These are phyloP conservation scores for Dryas iulia DNA, from an alignment of 1,140 invertebrate species.

Conservation along the genomic window DNA sequence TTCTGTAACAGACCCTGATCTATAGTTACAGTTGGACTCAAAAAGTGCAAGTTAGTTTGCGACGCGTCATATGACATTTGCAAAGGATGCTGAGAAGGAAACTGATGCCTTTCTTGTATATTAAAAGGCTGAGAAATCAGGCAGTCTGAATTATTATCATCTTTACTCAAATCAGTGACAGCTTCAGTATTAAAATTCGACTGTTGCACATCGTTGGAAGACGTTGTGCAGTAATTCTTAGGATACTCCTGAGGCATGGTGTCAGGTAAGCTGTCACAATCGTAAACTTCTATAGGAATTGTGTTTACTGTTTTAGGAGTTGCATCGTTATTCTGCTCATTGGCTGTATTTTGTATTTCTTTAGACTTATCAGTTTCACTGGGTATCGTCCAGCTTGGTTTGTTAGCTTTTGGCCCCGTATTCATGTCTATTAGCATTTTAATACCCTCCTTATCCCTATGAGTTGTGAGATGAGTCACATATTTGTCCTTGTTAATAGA, in stretches of 20 bases:
- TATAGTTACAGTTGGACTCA: conserved; percentile 57
- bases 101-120: conserved; percentile 59
- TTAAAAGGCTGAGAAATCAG: conserved; percentile 62
- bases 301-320: conserved; percentile 52
- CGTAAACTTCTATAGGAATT: conserved; percentile 71
- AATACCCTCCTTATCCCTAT: conserved; percentile 65
- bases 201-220: conserved; percentile 41
- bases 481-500: conserved; percentile 81
- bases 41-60: conserved; percentile 58
- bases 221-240: conserved; percentile 52
- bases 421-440: conserved; percentile 60
- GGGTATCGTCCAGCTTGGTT: conserved; percentile 70
- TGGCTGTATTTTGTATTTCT: conserved; percentile 31
- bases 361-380: conserved; percentile 48
- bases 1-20: conserved; percentile 59
- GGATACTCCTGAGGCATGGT: conserved; percentile 57
- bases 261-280: conserved; percentile 68
- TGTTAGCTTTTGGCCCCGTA: conserved; percentile 48
- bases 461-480: conserved; percentile 64
- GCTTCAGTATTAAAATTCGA: conserved; percentile 47
- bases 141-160: conserved; percentile 70
- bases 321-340: conserved; percentile 42
- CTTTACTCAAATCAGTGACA: conserved; percentile 62
- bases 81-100: conserved; percentile 47
- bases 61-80: conserved; percentile 53